Percentiles rank a stretch among this genome's conserved stretches.
Conservation (phyloP, 2,888 invertebrate species). For the Anticlea derivata region DNA sequence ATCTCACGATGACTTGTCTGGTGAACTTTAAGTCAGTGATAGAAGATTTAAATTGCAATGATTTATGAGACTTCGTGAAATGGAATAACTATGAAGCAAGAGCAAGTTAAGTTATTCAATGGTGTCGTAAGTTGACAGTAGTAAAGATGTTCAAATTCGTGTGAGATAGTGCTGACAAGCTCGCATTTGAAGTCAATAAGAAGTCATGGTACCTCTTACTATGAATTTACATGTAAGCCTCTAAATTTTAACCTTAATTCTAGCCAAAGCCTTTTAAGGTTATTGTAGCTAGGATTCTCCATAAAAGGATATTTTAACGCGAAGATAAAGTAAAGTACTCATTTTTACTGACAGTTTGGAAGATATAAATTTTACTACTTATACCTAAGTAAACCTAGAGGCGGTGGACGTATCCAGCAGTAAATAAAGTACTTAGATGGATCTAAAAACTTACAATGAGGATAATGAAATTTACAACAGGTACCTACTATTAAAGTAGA, state of each 20-base stretch:
- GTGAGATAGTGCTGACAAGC: too few relatives aligned
- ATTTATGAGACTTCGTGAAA: too few relatives aligned
- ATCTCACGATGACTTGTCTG: too few relatives aligned
- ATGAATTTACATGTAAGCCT: not conserved
- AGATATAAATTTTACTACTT: slow-evolving; percentile 4
- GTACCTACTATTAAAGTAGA: not conserved
- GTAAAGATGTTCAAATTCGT: too few relatives aligned
- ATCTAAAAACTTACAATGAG: not conserved
- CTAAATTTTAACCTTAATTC: slow-evolving; percentile 3
- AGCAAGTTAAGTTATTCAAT: too few relatives aligned
- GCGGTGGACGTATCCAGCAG: not conserved
- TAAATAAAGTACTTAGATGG: not conserved
- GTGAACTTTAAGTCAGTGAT: too few relatives aligned
- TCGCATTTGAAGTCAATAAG: too few relatives aligned
- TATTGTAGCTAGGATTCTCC: slow-evolving; percentile 2
- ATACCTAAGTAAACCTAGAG: not conserved
- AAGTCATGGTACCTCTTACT: slow-evolving; percentile 12
- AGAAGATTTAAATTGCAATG: too few relatives aligned
- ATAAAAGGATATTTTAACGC: slow-evolving; percentile 8
- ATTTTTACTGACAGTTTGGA: slow-evolving; percentile 4
- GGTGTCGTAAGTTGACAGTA: too few relatives aligned
- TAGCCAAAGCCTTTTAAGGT: slow-evolving; percentile 9
- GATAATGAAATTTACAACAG: not conserved
- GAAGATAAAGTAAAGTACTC: slow-evolving; percentile 10
- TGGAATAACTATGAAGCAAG: too few relatives aligned